Base-by-base conservation (phyloP, 2,888 invertebrate genomes). In the Drosophila aldrichi region DNA sequence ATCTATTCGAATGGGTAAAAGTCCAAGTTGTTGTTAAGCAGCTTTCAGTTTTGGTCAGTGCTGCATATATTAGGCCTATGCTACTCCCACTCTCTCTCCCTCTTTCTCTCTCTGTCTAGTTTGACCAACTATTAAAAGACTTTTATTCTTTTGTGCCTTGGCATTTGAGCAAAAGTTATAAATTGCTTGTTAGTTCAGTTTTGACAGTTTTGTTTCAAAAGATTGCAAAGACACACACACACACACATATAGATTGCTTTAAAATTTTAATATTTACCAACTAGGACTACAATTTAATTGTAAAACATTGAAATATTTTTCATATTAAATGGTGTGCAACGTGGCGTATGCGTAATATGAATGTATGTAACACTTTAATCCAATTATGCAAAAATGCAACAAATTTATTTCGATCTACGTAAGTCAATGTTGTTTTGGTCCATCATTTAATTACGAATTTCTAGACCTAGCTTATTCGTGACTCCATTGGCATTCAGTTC, bases 51-150 rank as follows among this genome's bases (percentile, higher is more conserved):
- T 66, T 43, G 3, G 55, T 65, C 36, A 54, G 12, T 25, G 10
- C 68, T 83, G 87, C 71, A 83, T 77, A 82, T 49, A 81, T 83
- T 83, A 81, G 70, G 67, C 64, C 74, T 59, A 65, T 34, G 9
- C 22, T 1, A 12, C 25, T 22, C 29, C 29, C 1, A 7, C 25
- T 25, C 3, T 25, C 25, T 25, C 25, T 25, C 25, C 3, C 25
- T 25, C 25, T 25, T 3, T 25, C 25, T 25, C 29, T 29, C 29
- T 20, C 34, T 51, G 14, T 38, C 44, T 54, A 51, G 46, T 40
- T 55, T 52, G 54, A 34, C 34, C 56, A 62, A 62, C 62, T 65
- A 29, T 25, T 48, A 44, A 32, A 54, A 57, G 40, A 48, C 46
- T 62, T 25, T 59, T 57, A 25, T 59, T 54, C 62, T 38, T 38